Percentiles rank a stretch among this genome's conserved stretches.
Conservation (phyloP, 2,113 vertebrate species). For the Anarhynchus alexandrinus region DNA sequence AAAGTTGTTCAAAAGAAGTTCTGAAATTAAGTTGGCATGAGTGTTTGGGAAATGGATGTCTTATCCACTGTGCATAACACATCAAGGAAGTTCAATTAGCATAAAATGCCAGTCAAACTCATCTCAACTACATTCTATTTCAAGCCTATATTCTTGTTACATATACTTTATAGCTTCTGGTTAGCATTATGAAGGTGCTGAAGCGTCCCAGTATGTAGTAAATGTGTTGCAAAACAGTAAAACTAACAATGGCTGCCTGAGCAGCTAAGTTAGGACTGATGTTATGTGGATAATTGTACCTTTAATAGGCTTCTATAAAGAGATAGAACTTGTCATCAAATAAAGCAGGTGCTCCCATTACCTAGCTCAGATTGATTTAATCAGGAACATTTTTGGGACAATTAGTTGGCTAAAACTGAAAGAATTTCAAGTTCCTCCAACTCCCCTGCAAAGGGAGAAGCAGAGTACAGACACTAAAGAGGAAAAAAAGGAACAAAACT, state of each 20-base stretch:
- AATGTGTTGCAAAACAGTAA: background rate
- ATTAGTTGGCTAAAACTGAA: background rate
- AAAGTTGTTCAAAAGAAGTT: background rate
- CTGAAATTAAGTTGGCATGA: background rate
- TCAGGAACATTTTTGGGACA: background rate
- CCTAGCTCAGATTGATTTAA: background rate
- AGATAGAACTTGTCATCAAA: background rate
- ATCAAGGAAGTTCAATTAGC: background rate
- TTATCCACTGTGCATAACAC: background rate
- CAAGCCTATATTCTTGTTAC: background rate
- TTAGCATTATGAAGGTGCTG: background rate
- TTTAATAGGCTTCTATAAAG: background rate
- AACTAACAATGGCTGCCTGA: background rate
- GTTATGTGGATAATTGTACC: background rate
- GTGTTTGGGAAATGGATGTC: background rate
- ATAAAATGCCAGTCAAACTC: background rate
- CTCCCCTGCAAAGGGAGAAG: background rate
- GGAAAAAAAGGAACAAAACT: background rate
- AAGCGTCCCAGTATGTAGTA: background rate
- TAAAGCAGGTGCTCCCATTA: background rate
- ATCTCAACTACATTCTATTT: background rate
- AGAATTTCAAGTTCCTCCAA: background rate
- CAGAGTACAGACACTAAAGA: background rate
- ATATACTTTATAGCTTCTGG: background rate
- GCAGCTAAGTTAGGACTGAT: background rate